Percentiles rank a stretch among this genome's conserved stretches.
Evolutionary conservation across 2,888 invertebrate genomes (phyloP).

Genomic region (Plagodis dolabraria): DNA sequence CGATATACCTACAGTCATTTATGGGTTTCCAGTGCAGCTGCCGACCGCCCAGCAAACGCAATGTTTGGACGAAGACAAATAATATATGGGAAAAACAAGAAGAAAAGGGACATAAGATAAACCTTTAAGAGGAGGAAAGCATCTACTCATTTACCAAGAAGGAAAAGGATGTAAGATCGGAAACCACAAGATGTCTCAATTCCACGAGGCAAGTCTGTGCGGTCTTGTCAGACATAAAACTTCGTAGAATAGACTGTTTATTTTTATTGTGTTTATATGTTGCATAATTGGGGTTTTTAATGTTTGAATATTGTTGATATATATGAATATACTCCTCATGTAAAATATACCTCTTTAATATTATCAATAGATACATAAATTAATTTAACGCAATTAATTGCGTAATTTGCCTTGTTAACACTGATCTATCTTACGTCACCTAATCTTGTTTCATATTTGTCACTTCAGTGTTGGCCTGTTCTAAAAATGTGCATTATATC

Average conservation of each 20-base stretch:
- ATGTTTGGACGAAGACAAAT: conserved; percentile 82
- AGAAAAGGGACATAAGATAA: conserved; percentile 70
- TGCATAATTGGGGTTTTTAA: conserved; percentile 6
- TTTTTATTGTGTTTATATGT: conserved; percentile 40
- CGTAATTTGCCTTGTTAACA: too few relatives aligned
- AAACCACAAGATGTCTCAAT: conserved; percentile 86
- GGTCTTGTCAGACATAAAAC: conserved; percentile 77
- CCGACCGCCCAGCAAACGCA: conserved; percentile 71
- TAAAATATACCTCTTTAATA: too few relatives aligned
- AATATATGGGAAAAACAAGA: conserved; percentile 74
- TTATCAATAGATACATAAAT: too few relatives aligned
- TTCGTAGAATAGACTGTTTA: conserved; percentile 73
- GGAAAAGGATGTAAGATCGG: conserved; percentile 77
- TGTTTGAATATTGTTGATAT: not conserved
- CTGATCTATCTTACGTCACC: too few relatives aligned
- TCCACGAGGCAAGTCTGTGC: conserved; percentile 82
- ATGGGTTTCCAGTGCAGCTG: conserved; percentile 80
- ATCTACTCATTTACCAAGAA: conserved; percentile 52
- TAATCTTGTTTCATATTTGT: too few relatives aligned
- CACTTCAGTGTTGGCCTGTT: too few relatives aligned
- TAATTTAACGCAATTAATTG: too few relatives aligned
- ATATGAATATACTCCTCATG: not conserved
- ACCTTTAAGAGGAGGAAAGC: conserved; percentile 77
- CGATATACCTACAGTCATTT: conserved; percentile 63
- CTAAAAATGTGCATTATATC: too few relatives aligned